These are phyloP conservation scores for Psittacula cyanocephala DNA, from an alignment of 2,113 vertebrate genomes.

Conservation along the genomic window DNA sequence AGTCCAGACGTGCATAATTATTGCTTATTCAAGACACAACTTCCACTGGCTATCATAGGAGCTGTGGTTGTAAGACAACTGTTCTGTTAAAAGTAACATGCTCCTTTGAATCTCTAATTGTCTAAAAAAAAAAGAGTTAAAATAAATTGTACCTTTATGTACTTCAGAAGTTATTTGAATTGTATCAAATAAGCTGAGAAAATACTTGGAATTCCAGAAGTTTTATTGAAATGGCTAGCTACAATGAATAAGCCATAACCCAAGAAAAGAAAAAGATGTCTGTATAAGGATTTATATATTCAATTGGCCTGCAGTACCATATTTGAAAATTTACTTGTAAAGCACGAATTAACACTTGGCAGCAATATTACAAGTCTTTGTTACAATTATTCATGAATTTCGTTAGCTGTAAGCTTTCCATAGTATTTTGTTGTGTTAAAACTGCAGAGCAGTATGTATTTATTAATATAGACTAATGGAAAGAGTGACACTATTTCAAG, in stretches of 20 bases:
- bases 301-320: background rate
- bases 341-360: background rate
- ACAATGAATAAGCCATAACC: background rate
- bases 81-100: background rate
- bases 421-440: background rate
- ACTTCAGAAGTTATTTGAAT: background rate
- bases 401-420: background rate
- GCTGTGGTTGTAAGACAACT: background rate
- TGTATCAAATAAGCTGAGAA: background rate
- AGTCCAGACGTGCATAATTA: background rate
- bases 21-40: background rate
- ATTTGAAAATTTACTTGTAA: background rate
- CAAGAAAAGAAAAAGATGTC: background rate
- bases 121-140: background rate
- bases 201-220: background rate
- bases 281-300: background rate
- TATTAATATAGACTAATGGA: background rate
- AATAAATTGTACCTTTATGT: background rate
- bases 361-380: background rate
- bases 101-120: background rate
- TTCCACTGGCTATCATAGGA: background rate
- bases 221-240: background rate
- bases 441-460: background rate
- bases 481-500: background rate
- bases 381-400: constrained; percentile 9